Evolutionary conservation across 2,113 vertebrate species (phyloP), one percentile per base, ranked within the genome.

Genomic region (Acrocephalus kingi): DNA sequence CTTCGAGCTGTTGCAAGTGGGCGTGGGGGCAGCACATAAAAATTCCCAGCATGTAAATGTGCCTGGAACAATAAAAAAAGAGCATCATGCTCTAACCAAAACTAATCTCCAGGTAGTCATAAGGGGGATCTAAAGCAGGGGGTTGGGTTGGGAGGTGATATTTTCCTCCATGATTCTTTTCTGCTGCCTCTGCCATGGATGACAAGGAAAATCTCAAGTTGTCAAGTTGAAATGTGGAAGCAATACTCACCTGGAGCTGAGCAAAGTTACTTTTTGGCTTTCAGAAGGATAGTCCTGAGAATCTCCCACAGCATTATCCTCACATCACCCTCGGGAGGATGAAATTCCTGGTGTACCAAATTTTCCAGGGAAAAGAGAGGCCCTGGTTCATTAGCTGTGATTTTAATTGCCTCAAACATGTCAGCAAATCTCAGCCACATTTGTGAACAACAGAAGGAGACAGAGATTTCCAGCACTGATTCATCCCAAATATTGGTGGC

Each of bases 191-290:
- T 63, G 11, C 49, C 8, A 55, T 13, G 63, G 73, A 62, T 74
- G 79, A 55, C 7, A 13, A 74, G 39, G 33, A 25, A 39, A 66
- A 84, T 11, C 51, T 52, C 3, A 89, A 90, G 51, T 15, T 77
- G 72, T 78, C 89, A 59, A 11, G 73, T 31, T 81, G 83, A 81
- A 94, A 94, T 63, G 89, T 92, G 76, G 93, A 39, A 81, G 59
- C 39, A 45, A 90, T 33, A 5, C 54, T 89, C 45, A 37, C 31
- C 56, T 31, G 74, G 30, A 82, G 66, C 74, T 48, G 41, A 77
- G 31, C 33, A 39, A 61, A 93, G 79, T 35, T 69, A 37, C 43
- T 67, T 39, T 54, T 13, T 2, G 8, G 16, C 11, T 94, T 77
- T 62, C 5, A 1, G 39, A 80, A 80, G 9, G 55, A 30, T 10